A percentile compares a stretch with the other conserved stretches of the same genome.
phyloP scores from a whole-genome alignment of 2,113 vertebrate genomes.

The Plotosus lineatus region DNA sequence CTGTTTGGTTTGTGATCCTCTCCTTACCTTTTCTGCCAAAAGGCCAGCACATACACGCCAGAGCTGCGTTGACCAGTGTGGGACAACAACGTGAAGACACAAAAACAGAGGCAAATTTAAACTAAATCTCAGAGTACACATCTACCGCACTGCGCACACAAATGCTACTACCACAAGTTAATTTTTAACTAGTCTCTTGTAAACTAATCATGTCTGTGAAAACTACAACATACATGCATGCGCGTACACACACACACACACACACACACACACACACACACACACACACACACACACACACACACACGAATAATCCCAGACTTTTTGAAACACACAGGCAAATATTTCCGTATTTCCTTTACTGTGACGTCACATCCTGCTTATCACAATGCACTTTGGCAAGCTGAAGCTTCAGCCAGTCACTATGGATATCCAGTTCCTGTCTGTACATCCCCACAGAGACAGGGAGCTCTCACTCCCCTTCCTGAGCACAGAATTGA shows the following conservation, averaged over 20 bases:
- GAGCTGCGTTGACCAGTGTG: constrained; percentile 29
- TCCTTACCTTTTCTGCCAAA: constrained; percentile 58
- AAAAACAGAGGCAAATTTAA: not conserved
- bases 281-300: constrained; percentile 30
- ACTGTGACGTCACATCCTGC: constrained; percentile 58
- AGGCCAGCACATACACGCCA: constrained; percentile 59
- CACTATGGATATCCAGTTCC: constrained; percentile 45
- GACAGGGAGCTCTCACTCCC: constrained; percentile 18
- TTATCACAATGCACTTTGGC: constrained; percentile 54
- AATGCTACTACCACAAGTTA: not conserved
- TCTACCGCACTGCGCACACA: constrained; percentile 20
- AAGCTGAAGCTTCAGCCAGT: constrained; percentile 34
- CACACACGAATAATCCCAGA: not conserved
- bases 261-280: constrained; percentile 17
- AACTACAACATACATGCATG: too few species aligned
- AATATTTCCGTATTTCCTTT: constrained; percentile 41
- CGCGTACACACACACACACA: constrained; percentile 20
- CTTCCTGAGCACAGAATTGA: constrained; percentile 22
- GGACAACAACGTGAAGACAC: constrained; percentile 38
- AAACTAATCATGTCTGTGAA: constrained; percentile 8
- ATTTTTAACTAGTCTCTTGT: not conserved
- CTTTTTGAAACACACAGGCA: constrained; percentile 37
- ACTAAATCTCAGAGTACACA: constrained; percentile 38
- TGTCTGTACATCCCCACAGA: constrained; percentile 35
- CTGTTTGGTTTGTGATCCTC: not conserved